Evolutionary conservation across 1,140 invertebrate genomes (phyloP).

Genomic region (Bombus vancouverensis): DNA sequence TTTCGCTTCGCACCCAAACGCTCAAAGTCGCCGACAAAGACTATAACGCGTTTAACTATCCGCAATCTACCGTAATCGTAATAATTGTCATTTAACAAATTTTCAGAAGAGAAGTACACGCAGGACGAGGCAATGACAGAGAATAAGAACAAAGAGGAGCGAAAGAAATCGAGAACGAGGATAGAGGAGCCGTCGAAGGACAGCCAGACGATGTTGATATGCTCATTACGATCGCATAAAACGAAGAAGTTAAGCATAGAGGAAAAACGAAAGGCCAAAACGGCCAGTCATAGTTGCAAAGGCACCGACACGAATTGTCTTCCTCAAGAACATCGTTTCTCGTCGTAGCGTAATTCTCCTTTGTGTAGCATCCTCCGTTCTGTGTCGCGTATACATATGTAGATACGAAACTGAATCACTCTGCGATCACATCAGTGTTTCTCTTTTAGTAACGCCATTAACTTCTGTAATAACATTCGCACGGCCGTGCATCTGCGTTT

Average conservation of each 20-base stretch:
- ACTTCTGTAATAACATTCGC: neutral
- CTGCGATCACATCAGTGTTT: constrained; percentile 3
- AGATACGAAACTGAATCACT: constrained; percentile 6
- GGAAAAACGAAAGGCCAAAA: constrained; percentile 63
- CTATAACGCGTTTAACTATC: too few relatives aligned
- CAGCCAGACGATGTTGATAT: constrained; percentile 72
- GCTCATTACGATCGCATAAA: constrained; percentile 70
- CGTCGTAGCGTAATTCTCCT: constrained; percentile 69
- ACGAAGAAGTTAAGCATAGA: constrained; percentile 62
- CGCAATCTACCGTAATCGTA: neutral
- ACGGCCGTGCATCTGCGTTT: neutral
- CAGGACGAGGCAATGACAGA: constrained; percentile 80
- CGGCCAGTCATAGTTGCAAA: constrained; percentile 64
- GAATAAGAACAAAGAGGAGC: constrained; percentile 77
- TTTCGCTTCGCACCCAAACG: too few relatives aligned
- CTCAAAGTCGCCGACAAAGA: too few relatives aligned
- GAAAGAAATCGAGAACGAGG: constrained; percentile 62
- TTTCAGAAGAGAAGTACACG: constrained; percentile 80
- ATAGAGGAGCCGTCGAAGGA: constrained; percentile 70
- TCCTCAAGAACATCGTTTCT: constrained; percentile 75
- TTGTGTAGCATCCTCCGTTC: neutral
- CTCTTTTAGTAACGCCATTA: neutral
- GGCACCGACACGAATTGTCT: constrained; percentile 74
- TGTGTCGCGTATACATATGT: neutral
- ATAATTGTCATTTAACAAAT: neutral